Evolutionary conservation across 2,888 invertebrate species (phyloP).

Genomic region (Dromius quadrimaculatus): DNA sequence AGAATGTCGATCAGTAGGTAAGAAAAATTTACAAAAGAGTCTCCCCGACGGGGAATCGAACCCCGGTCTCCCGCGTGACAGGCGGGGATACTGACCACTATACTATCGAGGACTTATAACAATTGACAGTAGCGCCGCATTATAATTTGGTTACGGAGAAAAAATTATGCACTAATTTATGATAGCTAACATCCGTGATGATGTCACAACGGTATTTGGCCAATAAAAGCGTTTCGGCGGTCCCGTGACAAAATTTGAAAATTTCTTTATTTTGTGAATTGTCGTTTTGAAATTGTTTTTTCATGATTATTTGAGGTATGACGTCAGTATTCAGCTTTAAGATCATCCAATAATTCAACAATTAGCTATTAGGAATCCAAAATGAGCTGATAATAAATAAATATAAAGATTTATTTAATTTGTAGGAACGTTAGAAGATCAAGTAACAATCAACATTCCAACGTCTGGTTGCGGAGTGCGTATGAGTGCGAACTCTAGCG

Average conservation of each 20-base stretch:
- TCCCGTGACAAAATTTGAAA: no score
- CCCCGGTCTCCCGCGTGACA: conserved; percentile 50
- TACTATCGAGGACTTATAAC: conserved; percentile 47
- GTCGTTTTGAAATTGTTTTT: no score
- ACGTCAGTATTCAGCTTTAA: no score
- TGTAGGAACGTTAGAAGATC: conserved; percentile 67
- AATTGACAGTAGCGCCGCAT: no score
- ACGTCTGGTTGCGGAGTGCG: conserved; percentile 79
- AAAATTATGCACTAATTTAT: no score
- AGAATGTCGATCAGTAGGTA: conserved; percentile 76
- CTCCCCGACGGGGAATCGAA: conserved; percentile 48
- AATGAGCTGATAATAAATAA: not conserved
- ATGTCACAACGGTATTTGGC: no score
- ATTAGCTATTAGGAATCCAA: not conserved
- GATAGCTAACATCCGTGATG: no score
- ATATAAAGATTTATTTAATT: not conserved
- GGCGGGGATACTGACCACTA: conserved; percentile 51
- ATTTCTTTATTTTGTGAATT: no score
- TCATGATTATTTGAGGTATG: no score
- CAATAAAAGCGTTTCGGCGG: no score
- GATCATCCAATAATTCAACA: not conserved
- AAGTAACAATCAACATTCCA: conserved; percentile 69
- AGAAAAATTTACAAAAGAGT: conserved; percentile 54
- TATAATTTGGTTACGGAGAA: no score
- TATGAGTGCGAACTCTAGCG: conserved; percentile 67